Evolutionary conservation across 2,888 invertebrate genomes (phyloP), one percentile per base, ranked within the genome.

Genomic region (Nomada hirtipes): DNA sequence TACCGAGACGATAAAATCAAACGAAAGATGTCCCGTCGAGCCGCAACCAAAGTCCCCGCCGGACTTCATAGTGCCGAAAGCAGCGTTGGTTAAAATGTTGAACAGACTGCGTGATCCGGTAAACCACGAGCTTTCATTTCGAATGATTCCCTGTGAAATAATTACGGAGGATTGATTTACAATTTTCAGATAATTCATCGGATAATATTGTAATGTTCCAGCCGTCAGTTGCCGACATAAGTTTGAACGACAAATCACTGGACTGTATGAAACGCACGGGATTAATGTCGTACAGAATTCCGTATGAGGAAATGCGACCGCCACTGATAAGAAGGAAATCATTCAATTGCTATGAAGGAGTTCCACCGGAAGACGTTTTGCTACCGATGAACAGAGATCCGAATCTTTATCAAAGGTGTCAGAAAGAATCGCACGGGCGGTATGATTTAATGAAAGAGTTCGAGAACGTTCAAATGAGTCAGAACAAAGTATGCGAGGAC

Each of bases 281-380:
- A 3, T 10, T n/a, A n/a, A 13, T 7, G 44, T 0, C 42, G 3
- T 42, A 2, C 11, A 67, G 29, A 53, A 47, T 63, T n/a, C 75
- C 74, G 2, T 87, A 69, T 26, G 80, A 86, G 9, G 87, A 87
- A 47, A 29, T 86, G 65, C 79, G 80, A 4, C 86, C 87, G 1
- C 15, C n/a, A 0, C 42, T 57, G 7, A 76, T 7, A 15, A 47
- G 1, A 0, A 70, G 47, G 4, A 70, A n/a, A n/a, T 0, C 29
- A 0, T 64, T 75, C 9, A 60, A 7, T 11, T 74, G 64, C n/a
- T 57, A 10, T 10, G 55, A 61, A 1, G 78, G 87, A 1, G 23
- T 87, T 53, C 60, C 4, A 44, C 13, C 76, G 7, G 10, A 72
- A 15, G 47, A 82, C 18, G 15, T 84, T 20, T 1, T 52, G 15